Evolutionary conservation across 2,888 invertebrate species (phyloP).

Genomic region (Tolmerus cingulatus): DNA sequence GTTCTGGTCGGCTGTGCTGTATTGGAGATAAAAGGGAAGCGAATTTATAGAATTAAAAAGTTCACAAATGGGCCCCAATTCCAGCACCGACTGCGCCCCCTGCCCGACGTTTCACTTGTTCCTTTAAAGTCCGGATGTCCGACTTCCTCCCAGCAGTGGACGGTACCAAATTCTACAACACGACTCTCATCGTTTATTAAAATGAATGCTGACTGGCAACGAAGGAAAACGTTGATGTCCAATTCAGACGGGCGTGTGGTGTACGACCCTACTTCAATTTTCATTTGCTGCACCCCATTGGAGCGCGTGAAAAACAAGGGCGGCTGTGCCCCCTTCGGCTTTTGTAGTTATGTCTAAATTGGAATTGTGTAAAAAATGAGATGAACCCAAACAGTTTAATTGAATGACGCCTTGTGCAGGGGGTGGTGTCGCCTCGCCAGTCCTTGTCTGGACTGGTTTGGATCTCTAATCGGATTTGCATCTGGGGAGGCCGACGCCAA

Average conservation of each 20-base stretch:
- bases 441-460: neutral
- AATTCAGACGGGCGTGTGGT: neutral
- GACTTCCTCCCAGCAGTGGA: conserved; percentile 3
- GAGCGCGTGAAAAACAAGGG: neutral
- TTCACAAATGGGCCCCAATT: conserved; percentile 17
- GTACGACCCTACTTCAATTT: conserved; percentile 4
- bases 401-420: conserved; percentile 6
- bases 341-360: neutral
- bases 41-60: conserved; percentile 10
- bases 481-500: neutral
- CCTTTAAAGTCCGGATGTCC: conserved; percentile 12
- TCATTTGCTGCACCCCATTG: neutral
- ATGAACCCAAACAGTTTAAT: conserved; percentile 33
- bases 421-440: neutral
- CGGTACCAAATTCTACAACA: neutral
- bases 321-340: neutral
- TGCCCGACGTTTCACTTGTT: neutral
- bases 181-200: neutral
- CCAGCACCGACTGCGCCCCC: neutral
- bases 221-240: neutral
- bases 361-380: neutral
- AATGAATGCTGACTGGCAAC: neutral
- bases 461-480: neutral
- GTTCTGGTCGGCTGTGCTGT: neutral
- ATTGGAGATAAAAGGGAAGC: conserved; percentile 10